Evolutionary conservation across 2,797 vertebrate species (phyloP), one percentile per base, ranked within the genome.

Genomic region (Anableps anableps): DNA sequence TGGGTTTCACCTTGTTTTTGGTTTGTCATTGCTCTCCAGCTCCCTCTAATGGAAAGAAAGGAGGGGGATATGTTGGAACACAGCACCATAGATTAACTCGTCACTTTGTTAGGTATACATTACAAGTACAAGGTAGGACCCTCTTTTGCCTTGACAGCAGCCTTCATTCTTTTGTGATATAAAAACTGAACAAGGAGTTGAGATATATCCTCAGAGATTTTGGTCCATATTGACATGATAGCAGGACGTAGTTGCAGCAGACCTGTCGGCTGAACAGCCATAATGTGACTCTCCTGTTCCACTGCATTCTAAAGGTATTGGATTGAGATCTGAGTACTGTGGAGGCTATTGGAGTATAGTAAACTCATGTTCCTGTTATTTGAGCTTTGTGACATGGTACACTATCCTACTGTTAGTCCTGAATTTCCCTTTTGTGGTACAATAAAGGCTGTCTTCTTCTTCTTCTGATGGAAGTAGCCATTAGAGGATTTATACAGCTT

Each of bases 381-480:
- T 66, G 34, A 66, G 68, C 21, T 75, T 74, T 79, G 2, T 83
- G 76, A 81, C 60, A 43, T 74, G 73, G 23, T 10, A 48, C 4
- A 0, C 80, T 77, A 80, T 88, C 76, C 78, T 86, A 70, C 88
- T n/a, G n/a, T n/a, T n/a, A n/a, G n/a, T n/a, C n/a, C n/a, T n/a
- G n/a, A n/a, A n/a, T n/a, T n/a, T n/a, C n/a, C n/a, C n/a, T n/a
- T n/a, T n/a, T n/a, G n/a, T n/a, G n/a, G n/a, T n/a, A n/a, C n/a
- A n/a, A n/a, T n/a, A n/a, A n/a, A n/a, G n/a, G n/a, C n/a, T n/a
- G n/a, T n/a, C n/a, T n/a, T n/a, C n/a, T n/a, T n/a, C n/a, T n/a
- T n/a, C n/a, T n/a, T n/a, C n/a, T n/a, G n/a, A n/a, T 91, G 85
- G 82, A 89, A 88, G 88, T 86, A 2, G 36, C 83, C 84, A 88